These are phyloP conservation scores for Nothocercus julius DNA, from an alignment of 2,113 vertebrate species.

Conservation along the genomic window DNA sequence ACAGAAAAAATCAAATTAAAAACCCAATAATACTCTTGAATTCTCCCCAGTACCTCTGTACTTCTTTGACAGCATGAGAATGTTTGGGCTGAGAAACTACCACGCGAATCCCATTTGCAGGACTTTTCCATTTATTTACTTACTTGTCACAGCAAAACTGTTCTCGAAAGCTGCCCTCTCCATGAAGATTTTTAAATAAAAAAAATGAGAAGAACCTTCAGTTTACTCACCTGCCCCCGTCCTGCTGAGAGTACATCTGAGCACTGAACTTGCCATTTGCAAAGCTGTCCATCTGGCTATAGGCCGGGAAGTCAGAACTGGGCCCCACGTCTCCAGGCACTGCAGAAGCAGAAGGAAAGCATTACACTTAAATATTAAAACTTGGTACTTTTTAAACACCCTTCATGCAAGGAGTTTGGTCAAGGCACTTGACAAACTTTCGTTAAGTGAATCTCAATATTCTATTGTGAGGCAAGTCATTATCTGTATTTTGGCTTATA, in stretches of 20 bases:
- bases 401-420: neutral
- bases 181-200: neutral
- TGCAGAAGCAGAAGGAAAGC: neutral
- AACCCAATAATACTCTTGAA: neutral
- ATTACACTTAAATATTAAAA: neutral
- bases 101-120: neutral
- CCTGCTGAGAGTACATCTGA: conserved; percentile 78
- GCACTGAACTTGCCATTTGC: conserved; percentile 82
- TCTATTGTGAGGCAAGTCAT: neutral
- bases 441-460: neutral
- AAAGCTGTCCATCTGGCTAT: conserved; percentile 74
- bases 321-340: neutral
- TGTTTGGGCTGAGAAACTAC: neutral
- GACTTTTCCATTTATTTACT: neutral
- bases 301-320: neutral
- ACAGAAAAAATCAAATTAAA: neutral
- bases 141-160: neutral
- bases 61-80: neutral
- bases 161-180: neutral
- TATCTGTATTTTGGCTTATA: neutral
- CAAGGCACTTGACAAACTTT: neutral
- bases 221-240: conserved; percentile 58
- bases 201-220: neutral
- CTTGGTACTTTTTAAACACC: neutral
- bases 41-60: neutral